phyloP scores from a whole-genome alignment of 2,113 vertebrate genomes.

The Dicentrarchus labrax region DNA sequence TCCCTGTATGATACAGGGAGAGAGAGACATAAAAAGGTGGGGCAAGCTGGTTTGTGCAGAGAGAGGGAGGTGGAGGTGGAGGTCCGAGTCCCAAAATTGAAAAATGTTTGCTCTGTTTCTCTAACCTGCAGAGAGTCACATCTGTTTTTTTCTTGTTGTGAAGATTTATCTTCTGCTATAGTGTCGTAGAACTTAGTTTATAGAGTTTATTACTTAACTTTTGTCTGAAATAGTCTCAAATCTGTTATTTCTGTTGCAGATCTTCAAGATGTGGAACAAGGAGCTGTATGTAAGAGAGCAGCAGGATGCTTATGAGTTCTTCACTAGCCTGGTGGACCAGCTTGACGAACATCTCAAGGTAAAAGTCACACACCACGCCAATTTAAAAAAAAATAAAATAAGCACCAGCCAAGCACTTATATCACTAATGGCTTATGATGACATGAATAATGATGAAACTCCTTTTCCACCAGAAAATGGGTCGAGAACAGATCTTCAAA shows the following conservation, averaged over 20 bases:
- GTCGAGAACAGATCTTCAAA: conserved; percentile 98
- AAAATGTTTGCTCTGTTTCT: too few species aligned
- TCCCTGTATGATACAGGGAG: too few species aligned
- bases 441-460: neutral
- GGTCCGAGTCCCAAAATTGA: too few species aligned
- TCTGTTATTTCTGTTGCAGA: conserved; percentile 81
- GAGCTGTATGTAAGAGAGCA: conserved; percentile 97
- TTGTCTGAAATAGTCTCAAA: neutral
- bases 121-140: too few species aligned
- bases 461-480: conserved; percentile 92
- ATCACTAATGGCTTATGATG: neutral
- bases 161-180: too few species aligned
- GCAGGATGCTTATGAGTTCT: conserved; percentile 99
- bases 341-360: conserved; percentile 99
- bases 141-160: too few species aligned
- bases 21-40: too few species aligned
- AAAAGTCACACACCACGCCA: conserved; percentile 16
- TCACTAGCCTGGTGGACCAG: conserved; percentile 98
- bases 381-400: neutral
- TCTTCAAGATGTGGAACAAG: conserved; percentile 99
- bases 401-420: neutral
- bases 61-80: too few species aligned
- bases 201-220: neutral
- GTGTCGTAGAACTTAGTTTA: neutral
- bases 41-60: too few species aligned